phyloP scores from a whole-genome alignment of 92 coral and sea anemone genomes.

The Zoanthus sociatus region DNA sequence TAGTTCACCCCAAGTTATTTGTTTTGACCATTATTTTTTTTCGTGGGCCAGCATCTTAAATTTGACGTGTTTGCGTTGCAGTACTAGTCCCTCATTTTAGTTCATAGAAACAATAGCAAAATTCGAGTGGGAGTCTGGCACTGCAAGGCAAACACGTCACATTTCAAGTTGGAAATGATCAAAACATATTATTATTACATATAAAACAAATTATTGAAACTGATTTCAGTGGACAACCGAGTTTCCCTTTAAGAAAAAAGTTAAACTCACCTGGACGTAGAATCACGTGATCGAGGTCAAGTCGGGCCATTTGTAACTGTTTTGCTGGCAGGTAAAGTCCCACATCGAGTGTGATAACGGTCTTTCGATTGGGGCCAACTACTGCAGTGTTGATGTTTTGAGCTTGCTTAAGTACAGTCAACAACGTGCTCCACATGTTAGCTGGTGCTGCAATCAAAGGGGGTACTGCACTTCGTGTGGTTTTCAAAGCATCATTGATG shows the following conservation, averaged over 20 bases:
- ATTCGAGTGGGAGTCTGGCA: constrained; percentile 47
- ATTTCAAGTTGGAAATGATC: no score
- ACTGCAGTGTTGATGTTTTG: constrained; percentile 43
- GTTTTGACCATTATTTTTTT: no score
- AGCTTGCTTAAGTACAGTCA: constrained; percentile 49
- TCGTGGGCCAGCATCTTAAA: no score
- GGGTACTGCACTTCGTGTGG: constrained; percentile 40
- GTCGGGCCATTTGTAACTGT: constrained; percentile 50
- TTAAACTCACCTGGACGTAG: constrained; percentile 49
- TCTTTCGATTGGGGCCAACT: constrained; percentile 49
- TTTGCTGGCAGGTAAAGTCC: constrained; percentile 49
- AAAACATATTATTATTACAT: no score
- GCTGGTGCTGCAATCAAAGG: constrained; percentile 52
- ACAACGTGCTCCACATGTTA: constrained; percentile 56
- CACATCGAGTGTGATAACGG: constrained; percentile 51
- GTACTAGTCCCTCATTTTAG: no score
- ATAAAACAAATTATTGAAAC: no score
- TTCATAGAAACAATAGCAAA: constrained; percentile 8
- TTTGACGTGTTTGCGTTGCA: no score
- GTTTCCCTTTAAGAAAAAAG: neutral
- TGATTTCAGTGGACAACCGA: no score
- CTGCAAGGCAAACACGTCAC: neutral
- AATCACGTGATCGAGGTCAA: constrained; percentile 26
- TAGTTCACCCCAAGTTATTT: no score
- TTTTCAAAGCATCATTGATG: constrained; percentile 19